Conservation (phyloP, 1,140 invertebrate genomes). For the Ceratina australensis region DNA sequence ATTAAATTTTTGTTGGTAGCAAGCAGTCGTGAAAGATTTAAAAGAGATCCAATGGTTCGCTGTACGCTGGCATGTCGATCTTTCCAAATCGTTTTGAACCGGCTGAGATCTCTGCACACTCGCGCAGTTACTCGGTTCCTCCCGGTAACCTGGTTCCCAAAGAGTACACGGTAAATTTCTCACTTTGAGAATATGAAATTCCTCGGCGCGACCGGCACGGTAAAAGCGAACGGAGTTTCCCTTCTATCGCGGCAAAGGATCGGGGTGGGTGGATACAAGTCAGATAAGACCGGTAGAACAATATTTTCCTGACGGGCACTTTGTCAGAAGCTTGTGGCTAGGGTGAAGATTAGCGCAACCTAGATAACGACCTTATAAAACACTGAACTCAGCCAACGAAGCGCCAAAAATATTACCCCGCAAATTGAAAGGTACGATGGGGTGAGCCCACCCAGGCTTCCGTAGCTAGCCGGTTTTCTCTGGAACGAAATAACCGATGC, state of each 20-base stretch:
- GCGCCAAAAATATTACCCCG: conserved; percentile 69
- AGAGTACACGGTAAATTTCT: conserved; percentile 58
- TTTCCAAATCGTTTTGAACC: conserved; percentile 17
- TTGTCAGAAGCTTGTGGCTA: conserved; percentile 66
- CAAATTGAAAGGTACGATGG: conserved; percentile 71
- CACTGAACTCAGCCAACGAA: conserved; percentile 60
- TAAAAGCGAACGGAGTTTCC: conserved; percentile 9
- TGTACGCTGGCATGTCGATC: neutral
- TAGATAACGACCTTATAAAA: conserved; percentile 74
- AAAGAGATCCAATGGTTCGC: no score
- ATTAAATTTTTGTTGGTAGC: neutral
- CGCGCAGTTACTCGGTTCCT: neutral
- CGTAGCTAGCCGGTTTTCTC: no score
- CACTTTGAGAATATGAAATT: conserved; percentile 68
- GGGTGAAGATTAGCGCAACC: conserved; percentile 72
- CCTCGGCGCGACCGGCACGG: conserved; percentile 24
- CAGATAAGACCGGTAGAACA: conserved; percentile 62
- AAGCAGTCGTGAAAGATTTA: no score
- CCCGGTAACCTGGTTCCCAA: conserved; percentile 30
- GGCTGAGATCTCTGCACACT: conserved; percentile 16
- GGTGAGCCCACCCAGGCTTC: conserved; percentile 34
- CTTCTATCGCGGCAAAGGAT: conserved; percentile 29
- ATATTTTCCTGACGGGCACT: conserved; percentile 68
- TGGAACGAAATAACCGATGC: no score
- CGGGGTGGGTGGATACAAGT: conserved; percentile 56